These are phyloP conservation scores for Nerophis lumbriciformis DNA, from an alignment of 2,113 vertebrate species.

Conservation along the genomic window DNA sequence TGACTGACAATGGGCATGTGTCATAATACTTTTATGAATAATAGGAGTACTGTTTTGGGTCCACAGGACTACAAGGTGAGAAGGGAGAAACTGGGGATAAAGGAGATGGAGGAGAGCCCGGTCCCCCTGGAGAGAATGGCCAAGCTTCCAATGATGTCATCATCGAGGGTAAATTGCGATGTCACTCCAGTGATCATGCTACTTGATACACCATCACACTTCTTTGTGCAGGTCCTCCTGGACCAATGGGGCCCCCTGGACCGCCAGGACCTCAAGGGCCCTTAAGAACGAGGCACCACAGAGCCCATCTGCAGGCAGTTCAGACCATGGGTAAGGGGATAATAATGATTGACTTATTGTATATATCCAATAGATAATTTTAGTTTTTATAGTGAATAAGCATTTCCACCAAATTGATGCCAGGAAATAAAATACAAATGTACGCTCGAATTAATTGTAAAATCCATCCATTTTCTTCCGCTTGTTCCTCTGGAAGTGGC, in stretches of 20 bases:
- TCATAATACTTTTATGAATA: too few relatives aligned
- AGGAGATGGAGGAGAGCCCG: slow-evolving; percentile 77
- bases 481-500: too few relatives aligned
- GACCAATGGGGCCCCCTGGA: slow-evolving; percentile 68
- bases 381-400: too few relatives aligned
- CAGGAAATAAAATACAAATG: too few relatives aligned
- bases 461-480: too few relatives aligned
- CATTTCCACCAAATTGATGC: background rate
- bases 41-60: background rate
- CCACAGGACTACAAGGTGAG: slow-evolving; percentile 60
- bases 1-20: too few relatives aligned
- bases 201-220: background rate
- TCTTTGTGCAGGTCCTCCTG: slow-evolving; percentile 59
- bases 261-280: slow-evolving; percentile 70
- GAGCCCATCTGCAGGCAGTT: slow-evolving; percentile 56
- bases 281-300: slow-evolving; percentile 70
- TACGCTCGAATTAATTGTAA: too few relatives aligned
- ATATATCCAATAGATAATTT: too few relatives aligned
- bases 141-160: slow-evolving; percentile 76
- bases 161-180: slow-evolving; percentile 48
- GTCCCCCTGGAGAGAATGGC: slow-evolving; percentile 79
- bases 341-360: background rate
- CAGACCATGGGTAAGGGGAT: slow-evolving; percentile 57
- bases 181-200: background rate
- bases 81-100: slow-evolving; percentile 57